These are phyloP conservation scores for Phyllotreta striolata DNA, from an alignment of 2,888 invertebrate genomes.

Conservation along the genomic window DNA sequence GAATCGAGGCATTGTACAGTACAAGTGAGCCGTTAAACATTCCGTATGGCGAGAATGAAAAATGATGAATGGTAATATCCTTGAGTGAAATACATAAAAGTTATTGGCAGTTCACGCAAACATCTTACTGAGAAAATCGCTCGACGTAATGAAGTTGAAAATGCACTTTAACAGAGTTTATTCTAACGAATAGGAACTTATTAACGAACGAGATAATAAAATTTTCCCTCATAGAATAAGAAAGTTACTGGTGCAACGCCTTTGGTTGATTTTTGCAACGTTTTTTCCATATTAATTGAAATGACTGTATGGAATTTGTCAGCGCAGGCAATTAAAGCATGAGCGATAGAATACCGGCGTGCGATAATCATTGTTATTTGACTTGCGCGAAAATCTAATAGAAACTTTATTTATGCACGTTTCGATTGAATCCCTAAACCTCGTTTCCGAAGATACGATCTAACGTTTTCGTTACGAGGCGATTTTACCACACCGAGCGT, in stretches of 20 bases:
- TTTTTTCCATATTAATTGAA: no score
- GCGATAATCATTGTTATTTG: no score
- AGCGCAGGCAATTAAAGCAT: no score
- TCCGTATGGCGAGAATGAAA: conserved; percentile 15
- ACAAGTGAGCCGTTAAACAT: conserved; percentile 12
- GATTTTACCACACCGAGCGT: conserved; percentile 26
- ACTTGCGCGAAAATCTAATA: no score
- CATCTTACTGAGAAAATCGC: conserved; percentile 19
- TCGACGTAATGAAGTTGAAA: conserved; percentile 19
- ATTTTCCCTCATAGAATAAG: no score
- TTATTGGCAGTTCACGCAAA: conserved; percentile 21
- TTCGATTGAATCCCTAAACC: no score
- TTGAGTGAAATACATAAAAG: conserved; percentile 17
- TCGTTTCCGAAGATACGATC: no score
- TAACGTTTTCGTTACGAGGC: not conserved
- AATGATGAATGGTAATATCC: conserved; percentile 19
- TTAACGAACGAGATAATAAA: no score
- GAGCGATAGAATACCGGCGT: no score
- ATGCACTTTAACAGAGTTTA: not conserved
- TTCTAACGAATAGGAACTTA: conserved; percentile 5
- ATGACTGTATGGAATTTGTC: no score
- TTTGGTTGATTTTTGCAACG: not conserved
- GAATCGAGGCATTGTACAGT: no score
- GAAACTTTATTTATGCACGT: no score
- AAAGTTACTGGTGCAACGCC: not conserved